Conservation (phyloP, 2,888 invertebrate genomes). For the Drosophila gaucha region DNA sequence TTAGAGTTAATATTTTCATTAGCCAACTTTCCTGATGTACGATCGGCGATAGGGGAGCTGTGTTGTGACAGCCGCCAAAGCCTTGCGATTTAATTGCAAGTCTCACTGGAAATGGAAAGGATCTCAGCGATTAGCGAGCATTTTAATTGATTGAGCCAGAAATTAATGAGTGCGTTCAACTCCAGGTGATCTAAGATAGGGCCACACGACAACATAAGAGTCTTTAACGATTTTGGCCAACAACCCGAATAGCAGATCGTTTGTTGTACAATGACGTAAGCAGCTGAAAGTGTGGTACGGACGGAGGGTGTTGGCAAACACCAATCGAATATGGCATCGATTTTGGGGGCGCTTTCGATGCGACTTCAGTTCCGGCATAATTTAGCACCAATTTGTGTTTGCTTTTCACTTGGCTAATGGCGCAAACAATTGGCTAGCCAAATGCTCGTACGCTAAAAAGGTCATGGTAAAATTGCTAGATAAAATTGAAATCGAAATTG, state of each 20-base stretch:
- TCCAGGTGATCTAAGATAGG: conserved; percentile 21
- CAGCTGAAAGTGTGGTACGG: conserved; percentile 1
- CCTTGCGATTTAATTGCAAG: conserved; percentile 68
- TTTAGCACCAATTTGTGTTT: conserved; percentile 79
- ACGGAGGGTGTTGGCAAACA: conserved; percentile 9
- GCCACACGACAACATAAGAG: conserved; percentile 9
- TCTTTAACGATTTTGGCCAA: conserved; percentile 4
- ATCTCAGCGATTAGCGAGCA: conserved; percentile 43
- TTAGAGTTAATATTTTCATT: conserved; percentile 76
- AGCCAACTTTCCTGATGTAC: conserved; percentile 68
- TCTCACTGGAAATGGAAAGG: conserved; percentile 60
- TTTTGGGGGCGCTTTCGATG: conserved; percentile 34
- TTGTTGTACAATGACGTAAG: conserved; percentile 67
- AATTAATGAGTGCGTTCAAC: conserved; percentile 50
- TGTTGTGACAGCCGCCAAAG: conserved; percentile 57
- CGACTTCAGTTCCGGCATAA: conserved; percentile 73
- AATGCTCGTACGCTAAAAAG: conserved; percentile 57
- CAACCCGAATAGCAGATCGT: conserved; percentile 27
- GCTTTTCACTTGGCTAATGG: conserved; percentile 74
- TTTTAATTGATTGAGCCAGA: conserved; percentile 43
- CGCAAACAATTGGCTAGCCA: conserved; percentile 53
- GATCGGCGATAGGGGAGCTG: conserved; percentile 47
- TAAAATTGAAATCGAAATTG: conserved; percentile 76
- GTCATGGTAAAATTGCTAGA: conserved; percentile 74
- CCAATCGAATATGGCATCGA: conserved; percentile 47